phyloP scores from a whole-genome alignment of 1,140 invertebrate species.

The Trichogramma pretiosum region DNA sequence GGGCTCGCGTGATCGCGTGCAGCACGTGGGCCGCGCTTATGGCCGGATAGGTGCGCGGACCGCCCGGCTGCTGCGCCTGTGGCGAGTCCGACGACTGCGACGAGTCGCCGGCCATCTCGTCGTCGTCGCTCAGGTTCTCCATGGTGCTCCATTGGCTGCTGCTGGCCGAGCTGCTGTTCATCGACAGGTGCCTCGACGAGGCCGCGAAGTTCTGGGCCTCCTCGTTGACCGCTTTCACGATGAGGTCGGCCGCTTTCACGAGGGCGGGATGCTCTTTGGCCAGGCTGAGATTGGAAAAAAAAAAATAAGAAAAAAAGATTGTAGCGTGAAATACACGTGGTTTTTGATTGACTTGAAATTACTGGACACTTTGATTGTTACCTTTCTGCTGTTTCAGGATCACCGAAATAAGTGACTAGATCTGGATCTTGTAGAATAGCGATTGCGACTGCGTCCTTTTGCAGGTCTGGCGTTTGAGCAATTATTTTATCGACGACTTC shows the following conservation, averaged over 20 bases:
- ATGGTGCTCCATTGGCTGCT: constrained; percentile 39
- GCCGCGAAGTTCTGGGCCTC: constrained; percentile 35
- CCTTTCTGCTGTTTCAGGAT: constrained; percentile 45
- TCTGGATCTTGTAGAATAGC: constrained; percentile 52
- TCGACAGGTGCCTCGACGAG: constrained; percentile 24
- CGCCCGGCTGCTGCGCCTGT: constrained; percentile 28
- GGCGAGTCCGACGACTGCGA: constrained; percentile 43
- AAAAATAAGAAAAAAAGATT: background rate
- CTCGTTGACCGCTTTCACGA: constrained; percentile 47
- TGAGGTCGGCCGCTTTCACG: constrained; percentile 44
- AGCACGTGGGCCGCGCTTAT: constrained; percentile 47
- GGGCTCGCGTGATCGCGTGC: constrained; percentile 42
- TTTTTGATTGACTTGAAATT: background rate
- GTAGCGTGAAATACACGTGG: no score
- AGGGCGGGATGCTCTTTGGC: constrained; percentile 46
- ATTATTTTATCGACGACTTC: constrained; percentile 51
- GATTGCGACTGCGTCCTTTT: constrained; percentile 48
- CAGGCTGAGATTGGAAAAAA: constrained; percentile 30
- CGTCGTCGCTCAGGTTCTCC: constrained; percentile 48
- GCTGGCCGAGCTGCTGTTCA: constrained; percentile 28
- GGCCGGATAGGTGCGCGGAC: constrained; percentile 26
- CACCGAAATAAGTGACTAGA: constrained; percentile 46
- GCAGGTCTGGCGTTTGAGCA: constrained; percentile 43
- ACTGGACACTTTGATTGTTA: constrained; percentile 17
- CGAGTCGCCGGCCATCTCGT: constrained; percentile 50